Evolutionary conservation across 2,113 vertebrate species (phyloP), one percentile per base, ranked within the genome.

Genomic region (Oncorhynchus clarkii): DNA sequence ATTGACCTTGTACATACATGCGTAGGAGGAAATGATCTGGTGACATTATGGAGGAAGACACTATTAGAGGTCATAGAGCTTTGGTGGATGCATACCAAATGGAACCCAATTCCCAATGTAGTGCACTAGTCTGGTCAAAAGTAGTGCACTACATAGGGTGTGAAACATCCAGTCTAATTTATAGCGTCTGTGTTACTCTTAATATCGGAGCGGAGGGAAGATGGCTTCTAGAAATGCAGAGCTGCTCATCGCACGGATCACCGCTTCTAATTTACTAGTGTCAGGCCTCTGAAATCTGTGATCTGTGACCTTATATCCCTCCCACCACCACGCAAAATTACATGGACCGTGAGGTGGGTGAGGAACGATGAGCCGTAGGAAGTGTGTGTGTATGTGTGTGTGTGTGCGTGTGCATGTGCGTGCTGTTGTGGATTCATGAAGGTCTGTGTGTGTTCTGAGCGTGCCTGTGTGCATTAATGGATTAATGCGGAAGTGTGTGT

Each of bases 331-430:
- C 7, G 11, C 51, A 13, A 9, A 13, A 9, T 14, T 5, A 13
- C 24, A 64, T 20, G 16, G 14, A 57, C 18, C 3, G 54, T 18
- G 16, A 57, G 54, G 14, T 18, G 54, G 54, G 54, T 57, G 54
- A 57, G 4, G 9, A 57, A 62, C 16, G 12, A 12, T 27, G 26
- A 72, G n/a, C 71, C n/a, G 6, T 72, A 34, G 31, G 31, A 34
- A 34, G 54, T 72, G 49, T 57, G 51, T 72, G 48, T 72, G 49
- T 57, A 26, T 72, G 48, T 26, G 49, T 60, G 24, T 72, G 71
- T 31, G 27, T 27, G 27, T 27, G 26, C 1, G 68, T 71, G 70
- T 71, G 49, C 26, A 8, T 70, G 69, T 45, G 67, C 6, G 34
- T 57, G 70, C 49, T 16, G 31, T 45, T 8, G 20, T 31, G 48